phyloP scores from a whole-genome alignment of 2,113 vertebrate genomes.

The Electrona antarctica region DNA sequence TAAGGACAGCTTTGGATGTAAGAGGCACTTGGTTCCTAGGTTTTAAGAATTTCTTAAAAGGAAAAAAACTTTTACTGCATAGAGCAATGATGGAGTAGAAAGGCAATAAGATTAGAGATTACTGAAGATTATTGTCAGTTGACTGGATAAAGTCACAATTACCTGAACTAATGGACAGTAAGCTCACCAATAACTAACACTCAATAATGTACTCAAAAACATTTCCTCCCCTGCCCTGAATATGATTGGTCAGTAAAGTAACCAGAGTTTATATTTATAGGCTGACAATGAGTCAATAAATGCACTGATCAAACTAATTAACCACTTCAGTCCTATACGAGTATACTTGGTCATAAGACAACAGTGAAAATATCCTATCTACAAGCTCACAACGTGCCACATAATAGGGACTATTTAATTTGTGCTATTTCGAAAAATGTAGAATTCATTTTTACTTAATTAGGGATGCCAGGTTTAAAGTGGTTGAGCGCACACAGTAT shows the following conservation, averaged over 20 bases:
- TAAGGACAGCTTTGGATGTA: not conserved
- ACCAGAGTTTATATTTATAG: not conserved
- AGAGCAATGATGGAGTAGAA: not conserved
- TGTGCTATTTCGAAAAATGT: too few species aligned
- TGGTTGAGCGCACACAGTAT: slow-evolving; percentile 9
- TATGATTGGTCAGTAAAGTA: slow-evolving; percentile 13
- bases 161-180: too few species aligned
- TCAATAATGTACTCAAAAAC: not conserved
- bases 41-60: slow-evolving; percentile 1
- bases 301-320: slow-evolving; percentile 8
- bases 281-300: slow-evolving; percentile 3
- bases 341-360: too few species aligned
- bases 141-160: not conserved
- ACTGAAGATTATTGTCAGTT: slow-evolving; percentile 1
- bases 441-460: too few species aligned
- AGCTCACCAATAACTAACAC: slow-evolving; percentile 1
- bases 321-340: not conserved
- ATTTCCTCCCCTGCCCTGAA: not conserved
- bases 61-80: not conserved
- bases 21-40: slow-evolving; percentile 3
- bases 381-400: too few species aligned
- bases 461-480: too few species aligned
- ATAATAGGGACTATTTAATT: too few species aligned
- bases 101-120: slow-evolving; percentile 7
- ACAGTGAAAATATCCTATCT: too few species aligned